Base-by-base conservation (phyloP, 2,888 invertebrate species). In the Penaeus monodon region DNA sequence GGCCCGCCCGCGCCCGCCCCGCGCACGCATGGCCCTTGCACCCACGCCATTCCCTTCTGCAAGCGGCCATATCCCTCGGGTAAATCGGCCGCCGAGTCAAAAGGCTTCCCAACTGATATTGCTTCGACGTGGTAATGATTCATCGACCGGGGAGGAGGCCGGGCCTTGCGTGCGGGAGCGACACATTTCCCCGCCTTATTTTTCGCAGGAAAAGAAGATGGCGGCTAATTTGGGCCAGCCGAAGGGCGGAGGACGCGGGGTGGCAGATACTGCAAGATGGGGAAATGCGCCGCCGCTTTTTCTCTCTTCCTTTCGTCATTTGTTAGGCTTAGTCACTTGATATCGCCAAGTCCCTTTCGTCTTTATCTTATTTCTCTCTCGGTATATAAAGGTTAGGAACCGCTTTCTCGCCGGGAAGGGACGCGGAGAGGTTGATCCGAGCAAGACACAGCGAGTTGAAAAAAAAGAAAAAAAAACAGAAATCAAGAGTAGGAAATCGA, bases 121-220 rank as follows among this genome's bases (percentile, higher is more conserved):
- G 83, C 29, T 84, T 20, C 68, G 49, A 20, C 33, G 73, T 38
- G 79, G 64, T 85, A 85, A 85, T 85, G 85, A 85, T 63, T 44
- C 63, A 80, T 78, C 65, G 84, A 84, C 77, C 84, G 27, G 49
- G 73, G n/a, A 49, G 74, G 33, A 33, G n/a, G 33, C 27, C 65
- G 73, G 64, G 44, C 76, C 65, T 81, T 85, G 57, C 85, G 44
- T 74, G 38, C 80, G 74, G 85, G 81, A 74, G 80, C 74, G 85
- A 22, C 85, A 85, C 85, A 81, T 74, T 81, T 85, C 85, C 85
- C 85, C 85, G 85, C 85, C 85, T 85, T 85, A 85, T 85, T 85
- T 85, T 85, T 85, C 85, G 85, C 85, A 44, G 85, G 85, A 74
- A 81, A 85, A 85, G 85, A 85, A 85, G 85, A 85, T 85, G 85